phyloP scores from a whole-genome alignment of 1,140 invertebrate species.

The Drosophila eugracilis region DNA sequence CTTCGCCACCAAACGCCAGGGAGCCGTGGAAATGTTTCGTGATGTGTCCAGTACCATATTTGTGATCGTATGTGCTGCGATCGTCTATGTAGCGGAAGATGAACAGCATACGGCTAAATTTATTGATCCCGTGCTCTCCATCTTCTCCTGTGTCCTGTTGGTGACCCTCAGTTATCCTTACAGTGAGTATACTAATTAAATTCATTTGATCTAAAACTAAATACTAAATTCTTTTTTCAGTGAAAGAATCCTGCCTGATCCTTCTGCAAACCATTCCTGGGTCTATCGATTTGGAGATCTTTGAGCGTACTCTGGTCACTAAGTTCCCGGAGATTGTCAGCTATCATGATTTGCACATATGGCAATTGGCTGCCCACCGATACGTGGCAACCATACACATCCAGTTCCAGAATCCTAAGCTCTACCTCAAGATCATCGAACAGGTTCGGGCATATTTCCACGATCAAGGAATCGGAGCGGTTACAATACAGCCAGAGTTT shows the following conservation, averaged over 20 bases:
- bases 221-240: constrained; percentile 84
- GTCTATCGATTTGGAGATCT: constrained; percentile 89
- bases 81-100: constrained; percentile 88
- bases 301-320: constrained; percentile 88
- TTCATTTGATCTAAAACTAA: background rate
- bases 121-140: constrained; percentile 90
- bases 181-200: constrained; percentile 86
- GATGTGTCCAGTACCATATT: constrained; percentile 88
- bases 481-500: constrained; percentile 93
- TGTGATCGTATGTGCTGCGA: constrained; percentile 88
- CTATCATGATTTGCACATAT: constrained; percentile 93
- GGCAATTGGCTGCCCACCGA: constrained; percentile 90
- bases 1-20: constrained; percentile 83
- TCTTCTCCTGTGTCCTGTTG: constrained; percentile 88
- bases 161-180: constrained; percentile 90
- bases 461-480: constrained; percentile 90
- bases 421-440: constrained; percentile 86
- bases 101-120: constrained; percentile 87
- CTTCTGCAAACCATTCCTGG: constrained; percentile 93
- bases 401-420: constrained; percentile 88
- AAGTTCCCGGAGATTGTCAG: constrained; percentile 92
- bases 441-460: constrained; percentile 89
- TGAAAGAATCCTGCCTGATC: constrained; percentile 92
- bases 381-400: constrained; percentile 91
- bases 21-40: constrained; percentile 87